A percentile compares a stretch with the other conserved stretches of the same genome.
Conservation (phyloP, 2,888 invertebrate genomes). For the Omphaloscelis lunosa region DNA sequence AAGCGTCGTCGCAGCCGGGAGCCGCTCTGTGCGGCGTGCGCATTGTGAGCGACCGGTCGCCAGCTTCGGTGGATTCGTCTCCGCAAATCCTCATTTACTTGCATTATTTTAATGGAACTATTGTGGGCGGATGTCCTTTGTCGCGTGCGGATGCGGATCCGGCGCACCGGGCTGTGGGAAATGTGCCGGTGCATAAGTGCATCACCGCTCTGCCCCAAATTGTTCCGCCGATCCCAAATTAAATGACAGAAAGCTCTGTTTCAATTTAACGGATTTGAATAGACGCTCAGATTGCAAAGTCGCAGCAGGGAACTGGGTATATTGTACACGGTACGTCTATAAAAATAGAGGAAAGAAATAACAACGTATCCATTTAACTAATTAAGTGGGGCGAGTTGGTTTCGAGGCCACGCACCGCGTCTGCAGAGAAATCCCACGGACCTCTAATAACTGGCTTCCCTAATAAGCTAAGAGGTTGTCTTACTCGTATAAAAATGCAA, state of each 20-base stretch:
- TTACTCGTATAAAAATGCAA: conserved; percentile 89
- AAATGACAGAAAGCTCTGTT: conserved; percentile 80
- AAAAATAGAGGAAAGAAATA: conserved; percentile 76
- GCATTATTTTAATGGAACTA: conserved; percentile 91
- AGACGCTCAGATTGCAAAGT: conserved; percentile 67
- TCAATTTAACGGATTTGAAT: conserved; percentile 80
- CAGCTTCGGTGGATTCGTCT: conserved; percentile 86
- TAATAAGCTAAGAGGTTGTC: conserved; percentile 90
- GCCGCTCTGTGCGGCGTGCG: conserved; percentile 73
- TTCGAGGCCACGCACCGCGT: conserved; percentile 77
- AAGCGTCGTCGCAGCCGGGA: conserved; percentile 80
- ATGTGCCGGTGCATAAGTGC: conserved; percentile 88
- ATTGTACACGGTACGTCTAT: conserved; percentile 75
- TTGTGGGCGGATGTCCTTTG: conserved; percentile 90
- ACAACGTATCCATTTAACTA: conserved; percentile 86
- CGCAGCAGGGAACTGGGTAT: conserved; percentile 73
- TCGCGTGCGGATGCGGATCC: conserved; percentile 84
- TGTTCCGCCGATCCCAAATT: conserved; percentile 79
- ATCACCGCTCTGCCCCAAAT: conserved; percentile 85
- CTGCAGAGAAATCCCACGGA: conserved; percentile 85
- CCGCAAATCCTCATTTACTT: conserved; percentile 90
- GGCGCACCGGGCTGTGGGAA: conserved; percentile 83
- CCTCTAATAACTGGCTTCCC: conserved; percentile 87
- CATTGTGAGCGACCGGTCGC: conserved; percentile 82
- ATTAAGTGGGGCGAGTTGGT: conserved; percentile 85